These are phyloP conservation scores for Luscinia megarhynchos DNA, from an alignment of 2,797 vertebrate species.

Conservation along the genomic window DNA sequence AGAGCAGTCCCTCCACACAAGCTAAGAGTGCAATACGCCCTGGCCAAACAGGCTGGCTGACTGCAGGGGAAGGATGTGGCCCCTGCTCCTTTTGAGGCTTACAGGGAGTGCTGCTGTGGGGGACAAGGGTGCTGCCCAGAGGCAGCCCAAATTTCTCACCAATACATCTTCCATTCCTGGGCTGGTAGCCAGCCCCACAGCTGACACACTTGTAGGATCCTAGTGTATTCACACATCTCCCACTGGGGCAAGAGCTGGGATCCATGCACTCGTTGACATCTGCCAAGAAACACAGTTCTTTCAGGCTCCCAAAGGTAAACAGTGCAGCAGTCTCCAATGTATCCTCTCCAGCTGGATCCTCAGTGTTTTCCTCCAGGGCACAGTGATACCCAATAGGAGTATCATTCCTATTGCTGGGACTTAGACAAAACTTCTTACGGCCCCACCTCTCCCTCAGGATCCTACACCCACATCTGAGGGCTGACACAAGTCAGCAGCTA, in stretches of 20 bases:
- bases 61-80: neutral
- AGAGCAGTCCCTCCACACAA: neutral
- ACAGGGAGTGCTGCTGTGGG: rapidly evolving
- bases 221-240: conserved; percentile 84
- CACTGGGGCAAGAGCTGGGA: conserved; percentile 82
- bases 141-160: conserved; percentile 73
- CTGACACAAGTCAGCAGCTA: conserved; percentile 2
- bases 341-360: neutral
- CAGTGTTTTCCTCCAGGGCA: neutral
- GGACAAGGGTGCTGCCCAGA: neutral
- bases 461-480: neutral
- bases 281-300: conserved; percentile 64
- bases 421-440: neutral
- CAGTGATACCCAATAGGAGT: neutral
- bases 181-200: conserved; percentile 82
- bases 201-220: conserved; percentile 88
- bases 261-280: conserved; percentile 87
- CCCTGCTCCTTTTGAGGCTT: neutral
- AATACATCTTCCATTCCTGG: conserved; percentile 82
- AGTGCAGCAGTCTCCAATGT: neutral
- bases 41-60: neutral
- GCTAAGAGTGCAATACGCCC: neutral
- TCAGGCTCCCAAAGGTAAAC: neutral
- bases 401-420: neutral
- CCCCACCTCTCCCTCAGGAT: neutral